Conservation (phyloP, 1,140 invertebrate species). For the Matsumurasca onukii region DNA sequence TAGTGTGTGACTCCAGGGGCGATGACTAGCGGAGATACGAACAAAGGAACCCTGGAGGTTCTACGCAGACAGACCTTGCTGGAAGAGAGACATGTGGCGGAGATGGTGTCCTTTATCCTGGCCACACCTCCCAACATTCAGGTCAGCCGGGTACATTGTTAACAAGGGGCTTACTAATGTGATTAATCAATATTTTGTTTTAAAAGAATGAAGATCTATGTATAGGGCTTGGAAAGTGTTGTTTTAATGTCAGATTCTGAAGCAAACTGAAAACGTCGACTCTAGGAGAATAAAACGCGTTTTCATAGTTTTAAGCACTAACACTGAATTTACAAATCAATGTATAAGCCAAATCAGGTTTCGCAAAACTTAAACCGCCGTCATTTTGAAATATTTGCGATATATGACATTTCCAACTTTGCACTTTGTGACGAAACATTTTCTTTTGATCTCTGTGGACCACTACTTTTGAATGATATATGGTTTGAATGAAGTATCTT, state of each 20-base stretch:
- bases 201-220: not conserved
- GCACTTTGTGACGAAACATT: too few species aligned
- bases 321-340: too few species aligned
- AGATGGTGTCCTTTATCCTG: slow-evolving; percentile 46
- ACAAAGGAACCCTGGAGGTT: slow-evolving; percentile 12
- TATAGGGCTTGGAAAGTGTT: not conserved
- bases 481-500: too few species aligned
- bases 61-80: slow-evolving; percentile 32
- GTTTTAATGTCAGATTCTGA: not conserved
- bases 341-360: too few species aligned
- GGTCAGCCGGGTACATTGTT: too few species aligned
- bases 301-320: not conserved
- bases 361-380: too few species aligned
- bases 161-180: too few species aligned
- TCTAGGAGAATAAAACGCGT: not conserved
- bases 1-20: slow-evolving; percentile 6
- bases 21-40: slow-evolving; percentile 1
- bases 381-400: too few species aligned
- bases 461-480: too few species aligned
- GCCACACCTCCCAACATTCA: slow-evolving; percentile 60
- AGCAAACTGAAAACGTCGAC: not conserved
- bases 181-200: too few species aligned
- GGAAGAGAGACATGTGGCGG: slow-evolving; percentile 36
- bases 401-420: too few species aligned
- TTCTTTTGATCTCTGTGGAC: too few species aligned